These are phyloP conservation scores for Sarcophaga caerulescens DNA, from an alignment of 2,888 invertebrate genomes.

Conservation along the genomic window DNA sequence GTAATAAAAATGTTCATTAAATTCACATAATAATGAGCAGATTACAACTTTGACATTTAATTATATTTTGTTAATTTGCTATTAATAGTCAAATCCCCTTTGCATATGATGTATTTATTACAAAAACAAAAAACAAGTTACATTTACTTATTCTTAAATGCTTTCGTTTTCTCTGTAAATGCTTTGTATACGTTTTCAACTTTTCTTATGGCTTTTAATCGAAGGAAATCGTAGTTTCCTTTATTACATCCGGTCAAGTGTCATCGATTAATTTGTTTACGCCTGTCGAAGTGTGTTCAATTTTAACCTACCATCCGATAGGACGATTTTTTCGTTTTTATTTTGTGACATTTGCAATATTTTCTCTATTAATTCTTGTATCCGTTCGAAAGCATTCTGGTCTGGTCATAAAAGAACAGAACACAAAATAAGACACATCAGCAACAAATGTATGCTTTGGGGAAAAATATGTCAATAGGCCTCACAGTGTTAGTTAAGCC, in stretches of 20 bases:
- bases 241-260: conserved; percentile 23
- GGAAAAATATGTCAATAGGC: conserved; percentile 62
- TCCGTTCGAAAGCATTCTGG: background rate
- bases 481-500: conserved; percentile 33
- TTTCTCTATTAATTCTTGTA: conserved; percentile 5
- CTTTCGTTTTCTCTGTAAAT: background rate
- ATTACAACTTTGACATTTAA: too few relatives aligned
- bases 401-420: background rate
- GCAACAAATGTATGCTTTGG: conserved; percentile 51
- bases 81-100: too few relatives aligned
- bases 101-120: too few relatives aligned
- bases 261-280: conserved; percentile 40
- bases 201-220: background rate
- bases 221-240: conserved; percentile 18
- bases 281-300: conserved; percentile 17
- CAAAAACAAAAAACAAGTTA: background rate
- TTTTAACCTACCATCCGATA: conserved; percentile 1
- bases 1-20: too few relatives aligned
- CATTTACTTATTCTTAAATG: background rate
- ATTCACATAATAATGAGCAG: too few relatives aligned
- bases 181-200: too few relatives aligned
- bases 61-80: too few relatives aligned
- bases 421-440: background rate
- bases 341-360: background rate
- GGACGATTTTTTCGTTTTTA: background rate